A percentile compares a stretch with the other conserved stretches of the same genome.
Conservation (phyloP, 2,113 vertebrate species). For the Tautogolabrus adspersus region DNA sequence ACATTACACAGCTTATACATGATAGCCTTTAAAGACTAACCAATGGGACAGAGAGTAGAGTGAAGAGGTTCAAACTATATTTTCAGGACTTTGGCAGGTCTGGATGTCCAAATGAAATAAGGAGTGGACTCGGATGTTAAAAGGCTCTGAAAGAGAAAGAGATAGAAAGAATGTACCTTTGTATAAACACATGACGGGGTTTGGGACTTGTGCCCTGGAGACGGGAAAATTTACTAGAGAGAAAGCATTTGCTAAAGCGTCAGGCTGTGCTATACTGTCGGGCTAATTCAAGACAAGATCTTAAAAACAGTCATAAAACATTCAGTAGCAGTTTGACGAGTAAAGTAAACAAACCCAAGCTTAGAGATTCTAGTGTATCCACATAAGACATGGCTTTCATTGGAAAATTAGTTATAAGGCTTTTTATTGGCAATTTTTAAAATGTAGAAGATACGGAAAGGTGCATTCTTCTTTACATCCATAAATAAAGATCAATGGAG, state of each 20-base stretch:
- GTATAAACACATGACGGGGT: neutral
- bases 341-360: slow-evolving; percentile 23
- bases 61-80: neutral
- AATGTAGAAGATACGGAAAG: too few relatives aligned
- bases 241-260: neutral
- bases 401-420: neutral
- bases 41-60: neutral
- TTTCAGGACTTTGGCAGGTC: neutral
- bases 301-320: slow-evolving; percentile 52
- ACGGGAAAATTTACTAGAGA: neutral
- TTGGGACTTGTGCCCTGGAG: slow-evolving; percentile 1
- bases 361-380: neutral
- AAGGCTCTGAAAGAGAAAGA: neutral
- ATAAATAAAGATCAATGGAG: too few relatives aligned
- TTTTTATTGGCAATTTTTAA: neutral
- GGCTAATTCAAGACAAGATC: slow-evolving; percentile 12
- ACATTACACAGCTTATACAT: neutral
- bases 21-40: neutral
- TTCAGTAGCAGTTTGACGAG: slow-evolving; percentile 1
- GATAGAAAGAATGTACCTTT: neutral
- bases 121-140: neutral
- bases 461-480: too few relatives aligned
- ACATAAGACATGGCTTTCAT: neutral
- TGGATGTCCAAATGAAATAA: neutral
- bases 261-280: neutral